Percentiles rank a stretch among this genome's conserved stretches.
phyloP scores from a whole-genome alignment of 2,113 vertebrate species.

The Tachycineta bicolor region DNA sequence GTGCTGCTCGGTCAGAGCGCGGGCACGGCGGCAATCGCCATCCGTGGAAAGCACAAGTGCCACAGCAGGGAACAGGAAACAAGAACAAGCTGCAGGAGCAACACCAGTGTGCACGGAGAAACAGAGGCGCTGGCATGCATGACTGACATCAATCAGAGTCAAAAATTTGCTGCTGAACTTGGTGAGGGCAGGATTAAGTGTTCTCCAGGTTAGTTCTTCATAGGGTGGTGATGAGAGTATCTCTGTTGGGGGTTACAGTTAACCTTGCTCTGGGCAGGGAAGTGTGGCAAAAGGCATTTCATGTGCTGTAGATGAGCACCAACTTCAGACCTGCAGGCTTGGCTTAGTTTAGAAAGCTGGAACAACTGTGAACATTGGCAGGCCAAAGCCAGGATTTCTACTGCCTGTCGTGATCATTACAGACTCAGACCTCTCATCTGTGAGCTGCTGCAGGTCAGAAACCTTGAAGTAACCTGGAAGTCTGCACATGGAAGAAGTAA shows the following conservation, averaged over 20 bases:
- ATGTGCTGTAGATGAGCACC: neutral
- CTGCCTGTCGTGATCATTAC: neutral
- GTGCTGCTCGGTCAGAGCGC: neutral
- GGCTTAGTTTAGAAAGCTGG: neutral
- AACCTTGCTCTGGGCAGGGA: neutral
- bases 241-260: neutral
- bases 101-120: neutral
- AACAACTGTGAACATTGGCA: neutral
- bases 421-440: neutral
- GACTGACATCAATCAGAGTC: neutral
- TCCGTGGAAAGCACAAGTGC: neutral
- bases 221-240: neutral
- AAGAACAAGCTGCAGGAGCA: neutral
- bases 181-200: neutral
- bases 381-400: neutral
- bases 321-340: neutral
- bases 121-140: fast-evolving
- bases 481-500: neutral
- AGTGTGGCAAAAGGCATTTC: neutral
- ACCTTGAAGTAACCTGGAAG: neutral
- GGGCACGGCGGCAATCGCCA: fast-evolving
- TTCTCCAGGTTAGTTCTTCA: neutral
- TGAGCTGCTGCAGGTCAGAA: neutral
- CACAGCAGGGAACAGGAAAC: conserved; percentile 6
- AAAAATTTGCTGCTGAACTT: neutral